Conservation (phyloP, 2,797 vertebrate genomes). For the Pangasius sanitwongsei region DNA sequence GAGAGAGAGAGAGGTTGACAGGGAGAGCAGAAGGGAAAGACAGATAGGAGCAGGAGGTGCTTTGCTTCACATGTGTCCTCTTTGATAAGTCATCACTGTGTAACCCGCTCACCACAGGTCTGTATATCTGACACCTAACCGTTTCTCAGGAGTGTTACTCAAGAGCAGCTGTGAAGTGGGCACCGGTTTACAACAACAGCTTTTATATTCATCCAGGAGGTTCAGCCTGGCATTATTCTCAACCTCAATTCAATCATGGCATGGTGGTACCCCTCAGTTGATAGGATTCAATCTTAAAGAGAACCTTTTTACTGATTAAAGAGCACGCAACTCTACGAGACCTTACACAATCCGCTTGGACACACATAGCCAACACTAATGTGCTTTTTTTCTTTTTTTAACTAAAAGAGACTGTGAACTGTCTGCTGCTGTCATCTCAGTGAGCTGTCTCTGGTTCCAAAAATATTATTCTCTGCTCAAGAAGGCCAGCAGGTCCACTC, state of each 20-base stretch:
- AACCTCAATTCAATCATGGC: neutral
- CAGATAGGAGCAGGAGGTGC: slow-evolving; percentile 22
- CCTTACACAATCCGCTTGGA: neutral
- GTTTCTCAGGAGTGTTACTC: slow-evolving; percentile 1
- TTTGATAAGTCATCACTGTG: slow-evolving; percentile 39
- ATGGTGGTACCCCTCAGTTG: neutral
- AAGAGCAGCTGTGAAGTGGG: slow-evolving; percentile 1
- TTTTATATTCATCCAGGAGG: neutral
- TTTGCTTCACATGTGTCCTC: slow-evolving; percentile 49
- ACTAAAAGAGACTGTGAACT: neutral
- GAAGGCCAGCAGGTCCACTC: neutral
- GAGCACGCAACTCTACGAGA: neutral
- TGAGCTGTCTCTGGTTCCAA: neutral
- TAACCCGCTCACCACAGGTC: neutral
- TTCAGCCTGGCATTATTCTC: neutral
- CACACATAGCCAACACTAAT: neutral
- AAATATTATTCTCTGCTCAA: neutral
- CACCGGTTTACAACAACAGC: slow-evolving; percentile 13
- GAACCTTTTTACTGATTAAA: slow-evolving; percentile 1
- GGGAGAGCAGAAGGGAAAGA: neutral
- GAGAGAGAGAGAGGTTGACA: neutral
- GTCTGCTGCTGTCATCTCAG: neutral
- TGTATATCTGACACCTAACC: slow-evolving; percentile 44
- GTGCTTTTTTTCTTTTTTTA: neutral
- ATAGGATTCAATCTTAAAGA: neutral